Conservation (phyloP, 2,888 invertebrate species). For the Dromius quadrimaculatus region DNA sequence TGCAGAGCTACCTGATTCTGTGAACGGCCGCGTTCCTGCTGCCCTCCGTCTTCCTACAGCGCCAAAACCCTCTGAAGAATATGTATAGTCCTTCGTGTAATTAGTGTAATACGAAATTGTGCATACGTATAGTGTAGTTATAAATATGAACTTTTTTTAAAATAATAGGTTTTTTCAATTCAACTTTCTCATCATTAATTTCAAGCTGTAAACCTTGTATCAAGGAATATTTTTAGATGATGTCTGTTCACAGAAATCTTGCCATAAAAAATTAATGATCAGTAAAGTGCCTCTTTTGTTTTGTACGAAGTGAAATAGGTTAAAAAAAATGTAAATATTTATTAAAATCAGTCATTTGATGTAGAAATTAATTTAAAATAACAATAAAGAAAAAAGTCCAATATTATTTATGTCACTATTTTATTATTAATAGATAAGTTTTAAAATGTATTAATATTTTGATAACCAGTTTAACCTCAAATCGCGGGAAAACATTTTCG, state of each 20-base stretch:
- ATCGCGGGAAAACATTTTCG: too few relatives aligned
- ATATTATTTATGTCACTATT: too few relatives aligned
- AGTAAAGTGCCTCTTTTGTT: constrained; percentile 33
- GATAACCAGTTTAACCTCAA: too few relatives aligned
- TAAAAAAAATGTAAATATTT: constrained; percentile 49
- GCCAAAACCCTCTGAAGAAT: constrained; percentile 90
- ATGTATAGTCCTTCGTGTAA: constrained; percentile 72
- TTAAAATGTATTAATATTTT: too few relatives aligned
- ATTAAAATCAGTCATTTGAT: constrained; percentile 51
- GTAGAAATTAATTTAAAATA: constrained; percentile 50
- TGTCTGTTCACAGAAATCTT: constrained; percentile 58
- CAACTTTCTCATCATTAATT: constrained; percentile 51
- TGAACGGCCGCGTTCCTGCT: constrained; percentile 78
- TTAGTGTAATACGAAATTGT: constrained; percentile 26
- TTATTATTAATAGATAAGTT: too few relatives aligned
- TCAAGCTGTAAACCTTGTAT: constrained; percentile 62
- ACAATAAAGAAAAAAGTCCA: constrained; percentile 48
- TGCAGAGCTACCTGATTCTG: constrained; percentile 90
- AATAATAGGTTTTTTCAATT: constrained; percentile 56
- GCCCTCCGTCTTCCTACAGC: constrained; percentile 83
- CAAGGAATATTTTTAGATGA: constrained; percentile 60
- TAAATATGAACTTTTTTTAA: constrained; percentile 44
- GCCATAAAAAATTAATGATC: constrained; percentile 68
- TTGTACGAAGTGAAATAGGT: constrained; percentile 46
- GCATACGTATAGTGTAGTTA: constrained; percentile 51